Evolutionary conservation across 2,797 vertebrate genomes (phyloP), one percentile per base, ranked within the genome.

Genomic region (Darevskia mixta): DNA sequence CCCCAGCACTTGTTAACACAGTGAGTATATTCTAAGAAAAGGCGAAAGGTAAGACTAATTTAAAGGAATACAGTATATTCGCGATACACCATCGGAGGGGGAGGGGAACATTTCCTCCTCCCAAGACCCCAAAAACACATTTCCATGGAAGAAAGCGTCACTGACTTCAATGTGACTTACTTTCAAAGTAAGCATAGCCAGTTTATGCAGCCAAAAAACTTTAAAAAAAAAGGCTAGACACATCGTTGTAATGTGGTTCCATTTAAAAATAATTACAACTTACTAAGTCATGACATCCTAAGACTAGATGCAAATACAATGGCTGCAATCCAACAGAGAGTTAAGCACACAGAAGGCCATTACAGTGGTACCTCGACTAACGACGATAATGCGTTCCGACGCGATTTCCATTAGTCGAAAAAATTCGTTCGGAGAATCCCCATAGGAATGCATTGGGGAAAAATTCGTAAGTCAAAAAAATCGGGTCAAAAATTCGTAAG

Each of bases 1-100:
- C 7, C 20, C 41, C 82, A 96, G 96, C 96, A 95, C 96, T 96
- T 94, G 91, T 94, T 92, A 91, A 96, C 95, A 94, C 94, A 94
- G 94, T 93, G 95, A 95, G 89, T 23, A 94, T 89, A 93, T 96
- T 94, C 94, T 93, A 90, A 95, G 95, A 95, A 96, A 95, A 81
- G 86, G 94, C 94, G 43, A 72, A 87, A 89, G 10, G 11, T 90
- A 58, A 86, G 83, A 71, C 64, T 90, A 76, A 90, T 90, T 90
- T 66, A 58, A 11, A 76, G 87, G 88, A 88, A 41, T 32, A 77
- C 6, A 43, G 83, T 76, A 86, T 66, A 82, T 76, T 25, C 67
- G 32, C 64, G 86, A 43, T 69, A 86, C 45, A 81, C 58, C 13
- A 11, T 20, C 8, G 8, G 0, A 41, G 82, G 29, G 29, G 38